phyloP scores from a whole-genome alignment of 2,888 invertebrate species.

The Aproaerema taeniolella region DNA sequence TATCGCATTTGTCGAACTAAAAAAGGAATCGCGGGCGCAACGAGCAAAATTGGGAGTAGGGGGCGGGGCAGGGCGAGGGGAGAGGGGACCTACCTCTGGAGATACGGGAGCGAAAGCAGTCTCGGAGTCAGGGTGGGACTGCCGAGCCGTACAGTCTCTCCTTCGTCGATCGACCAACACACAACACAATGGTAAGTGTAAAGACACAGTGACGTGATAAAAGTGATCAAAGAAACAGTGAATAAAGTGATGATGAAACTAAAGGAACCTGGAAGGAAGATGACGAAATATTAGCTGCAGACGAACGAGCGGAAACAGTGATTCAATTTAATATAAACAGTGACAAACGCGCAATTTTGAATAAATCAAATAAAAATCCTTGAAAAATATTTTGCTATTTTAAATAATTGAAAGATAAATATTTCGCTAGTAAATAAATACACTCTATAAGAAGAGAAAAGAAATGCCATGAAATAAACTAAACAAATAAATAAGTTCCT shows the following conservation, averaged over 20 bases:
- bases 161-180: conserved; percentile 66
- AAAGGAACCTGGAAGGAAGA: not conserved
- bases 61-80: conserved; percentile 27
- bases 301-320: no score
- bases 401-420: no score
- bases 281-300: not conserved
- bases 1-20: conserved; percentile 65
- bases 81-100: conserved; percentile 44
- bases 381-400: no score
- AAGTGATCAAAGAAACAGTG: conserved; percentile 22
- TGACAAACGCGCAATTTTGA: no score
- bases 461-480: no score
- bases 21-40: conserved; percentile 60
- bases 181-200: conserved; percentile 70
- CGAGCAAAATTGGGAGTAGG: conserved; percentile 16
- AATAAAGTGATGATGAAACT: conserved; percentile 24
- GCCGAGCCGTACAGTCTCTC: conserved; percentile 71
- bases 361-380: no score
- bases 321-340: no score
- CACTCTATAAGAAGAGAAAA: no score
- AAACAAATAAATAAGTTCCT: no score
- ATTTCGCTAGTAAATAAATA: no score
- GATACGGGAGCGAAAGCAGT: conserved; percentile 40
- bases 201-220: conserved; percentile 34
- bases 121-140: conserved; percentile 75